Base-by-base conservation (phyloP, 2,797 vertebrate genomes). In the Epinephelus awoara region DNA sequence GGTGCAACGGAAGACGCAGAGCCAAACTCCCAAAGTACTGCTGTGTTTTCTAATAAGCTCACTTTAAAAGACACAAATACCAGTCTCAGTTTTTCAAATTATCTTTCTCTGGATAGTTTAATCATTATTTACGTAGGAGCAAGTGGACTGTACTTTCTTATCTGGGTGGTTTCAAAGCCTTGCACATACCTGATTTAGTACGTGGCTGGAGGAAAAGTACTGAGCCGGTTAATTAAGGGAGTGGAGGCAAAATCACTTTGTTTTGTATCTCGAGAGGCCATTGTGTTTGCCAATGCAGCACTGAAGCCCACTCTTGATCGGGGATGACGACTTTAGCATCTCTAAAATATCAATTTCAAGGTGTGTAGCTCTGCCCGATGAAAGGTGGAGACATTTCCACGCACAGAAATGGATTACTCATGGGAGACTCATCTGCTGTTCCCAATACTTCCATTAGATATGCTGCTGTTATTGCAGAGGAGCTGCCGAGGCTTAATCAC, bases 311-410 rank as follows among this genome's bases (percentile, higher is more conserved):
- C 59, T 75, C 42, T 56, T 62, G 67, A 83, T 88, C 83, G 64
- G 47, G 42, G 58, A 57, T 14, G 6, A 57, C 2, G 38, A 65
- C 47, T 83, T 74, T 77, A 77, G 76, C 72, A 72, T 86, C 68
- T 71, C 81, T 86, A 79, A 91, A 93, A 88, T 91, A 85, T 85
- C 87, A 89, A 91, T 94, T 93, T 94, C 90, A 91, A 92, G 91
- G 88, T 90, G 80, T 77, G 78, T 80, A 74, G 82, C 79, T 87
- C 50, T 72, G 85, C 65, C 61, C 83, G 82, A 91, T 90, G 86
- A 89, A 85, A 90, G 82, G 85, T 88, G 79, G 68, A 87, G 86
- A 83, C 82, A 87, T 85, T 91, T 89, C 75, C 79, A 91, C 19
- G 70, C 81, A 75, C 34, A 63, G 51, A 88, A 90, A 88, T 84